Evolutionary conservation across 2,113 vertebrate genomes (phyloP), one percentile per base, ranked within the genome.

Genomic region (Pseudolaguvia tuberculata): DNA sequence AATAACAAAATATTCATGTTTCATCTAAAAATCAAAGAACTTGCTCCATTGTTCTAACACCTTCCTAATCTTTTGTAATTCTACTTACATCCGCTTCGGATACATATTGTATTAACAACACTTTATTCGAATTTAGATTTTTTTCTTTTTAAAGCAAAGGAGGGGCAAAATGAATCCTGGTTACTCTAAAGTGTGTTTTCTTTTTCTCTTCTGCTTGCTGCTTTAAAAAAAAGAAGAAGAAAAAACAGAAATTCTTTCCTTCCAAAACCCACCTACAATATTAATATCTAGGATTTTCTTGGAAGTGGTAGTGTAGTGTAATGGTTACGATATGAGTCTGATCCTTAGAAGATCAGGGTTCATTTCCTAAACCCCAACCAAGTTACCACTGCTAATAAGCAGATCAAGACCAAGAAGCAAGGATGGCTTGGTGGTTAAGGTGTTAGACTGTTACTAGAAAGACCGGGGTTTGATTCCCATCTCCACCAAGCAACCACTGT

Each of bases 1-100:
- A 72, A 56, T 69, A 68, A 63, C 63, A 56, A 70, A 57, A 27
- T 57, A 75, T 52, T 27, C 67, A 39, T 74, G 56, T 35, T 77
- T 53, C 29, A 25, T 77, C 31, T 70, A 53, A 48, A 67, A 72
- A 27, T 69, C 52, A 56, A 55, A 35, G 68, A 59, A 62, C 25
- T 20, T 51, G 65, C 68, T 58, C 66, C 58, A 45, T 65, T 70
- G 27, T 53, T 70, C 35, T 53, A 53, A 35, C 29, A 53, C 21
- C 1, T 18, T 52, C 20, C 14, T 51, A 29, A 67, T 50, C 14
- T 20, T 27, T 17, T 61, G 14, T 45, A 47, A 21, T 47, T 66
- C 42, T 48, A 14, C 4, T 9, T n/a, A 53, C 29, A 4, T 21
- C 27, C 25, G 8, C 9, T 35, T 35, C 6, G 3, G 6, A n/a